Evolutionary conservation across 2,888 invertebrate species (phyloP), one percentile per base, ranked within the genome.

Genomic region (Auanema freiburgensis): DNA sequence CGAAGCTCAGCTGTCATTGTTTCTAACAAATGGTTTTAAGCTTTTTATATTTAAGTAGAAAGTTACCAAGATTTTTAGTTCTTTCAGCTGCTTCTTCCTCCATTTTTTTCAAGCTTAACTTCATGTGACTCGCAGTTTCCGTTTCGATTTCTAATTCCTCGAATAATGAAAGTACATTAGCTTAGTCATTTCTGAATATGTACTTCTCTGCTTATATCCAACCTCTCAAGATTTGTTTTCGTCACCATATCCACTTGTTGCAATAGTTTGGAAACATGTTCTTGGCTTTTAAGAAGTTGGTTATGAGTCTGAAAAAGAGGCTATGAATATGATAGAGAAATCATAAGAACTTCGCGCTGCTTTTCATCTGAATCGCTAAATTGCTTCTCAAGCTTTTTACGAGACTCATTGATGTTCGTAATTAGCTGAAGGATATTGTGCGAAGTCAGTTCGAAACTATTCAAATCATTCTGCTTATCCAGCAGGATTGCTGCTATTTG

Each of bases 1-100:
- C 69, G 66, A 23, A 69, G 54, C 40, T 72, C 72, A 1, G 72
- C 59, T 59, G 59, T 56, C 44, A 72, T 46, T 62, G 69, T 58
- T 33, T 72, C 69, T 65, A 23, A 59, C 44, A 46, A 14, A 33
- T 23, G 46, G 21, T 46, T 16, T 46, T 14, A 23, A 41, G 24
- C 33, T 55, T 33, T 23, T 55, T 14, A 8, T 25, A 44, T 49
- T n/a, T 10, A 58, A 58, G 51, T 8, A 2, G 24, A 40, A 24
- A 42, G 24, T 42, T 42, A 66, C 65, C 68, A 11, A 72, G 16
- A 53, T 72, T 67, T 21, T 60, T 51, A 44, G 59, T 65, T 40
- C 64, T 66, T 24, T 72, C 63, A 41, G 61, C 67, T 14, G 67
- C 65, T 1, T 61, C 66, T 11, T 62, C 58, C 46, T 65, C 69